Evolutionary conservation across 2,888 invertebrate genomes (phyloP), one percentile per base, ranked within the genome.

Genomic region (Euphydryas editha): DNA sequence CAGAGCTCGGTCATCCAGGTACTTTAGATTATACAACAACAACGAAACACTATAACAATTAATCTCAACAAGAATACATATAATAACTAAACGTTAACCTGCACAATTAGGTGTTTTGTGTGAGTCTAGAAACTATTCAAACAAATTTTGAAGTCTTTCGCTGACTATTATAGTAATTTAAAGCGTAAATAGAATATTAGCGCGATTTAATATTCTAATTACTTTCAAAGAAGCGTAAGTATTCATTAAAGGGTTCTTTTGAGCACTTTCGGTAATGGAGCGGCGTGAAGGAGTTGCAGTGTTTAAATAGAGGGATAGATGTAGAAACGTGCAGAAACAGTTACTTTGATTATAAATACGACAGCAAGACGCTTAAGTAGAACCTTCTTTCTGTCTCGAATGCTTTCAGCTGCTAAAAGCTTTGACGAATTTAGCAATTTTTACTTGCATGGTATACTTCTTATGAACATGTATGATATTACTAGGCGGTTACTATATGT

Each of bases 211-310:
- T n/a, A 51, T 24, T 44, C n/a, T 44, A 44, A 44, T 44, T 44
- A 44, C 15, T 15, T 51, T 24, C 49, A 1, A 24, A 51, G n/a
- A 24, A 18, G n/a, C 10, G 24, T 15, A 20, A 24, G 49, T 20
- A 24, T 51, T 51, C 15, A 51, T 51, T 15, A 51, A 51, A 55
- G 55, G 55, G 47, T 59, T 55, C 65, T 65, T 42, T 59, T 59
- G 56, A 47, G 65, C 47, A 64, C 64, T 64, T 59, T 64, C 46
- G 54, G 64, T 64, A 36, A 54, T 54, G 54, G 30, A 36, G 36
- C 54, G 54, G 36, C n/a, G 17, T 10, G 7, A 17, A 30, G 54
- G 8, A 36, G 59, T 44, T 55, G 65, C 7, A 65, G 55, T 56
- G 59, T 56, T 46, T 56, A 59, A 65, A 59, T 59, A 59, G 59